These are phyloP conservation scores for Desmodus rotundus DNA, from an alignment of 2,113 vertebrate genomes.

Conservation along the genomic window DNA sequence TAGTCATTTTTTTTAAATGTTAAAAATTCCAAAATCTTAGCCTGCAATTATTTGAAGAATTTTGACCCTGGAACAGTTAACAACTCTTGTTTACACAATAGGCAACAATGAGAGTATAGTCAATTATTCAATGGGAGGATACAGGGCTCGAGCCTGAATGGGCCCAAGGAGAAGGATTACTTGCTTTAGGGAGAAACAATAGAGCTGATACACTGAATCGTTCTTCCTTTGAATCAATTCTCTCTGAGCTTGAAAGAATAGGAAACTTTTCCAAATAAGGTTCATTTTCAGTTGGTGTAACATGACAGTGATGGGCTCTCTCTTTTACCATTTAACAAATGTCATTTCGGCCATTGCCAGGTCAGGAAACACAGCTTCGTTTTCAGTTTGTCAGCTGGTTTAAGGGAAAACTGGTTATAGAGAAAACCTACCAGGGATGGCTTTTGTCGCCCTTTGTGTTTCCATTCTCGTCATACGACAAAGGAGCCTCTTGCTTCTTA, in stretches of 20 bases:
- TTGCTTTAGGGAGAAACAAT: not conserved
- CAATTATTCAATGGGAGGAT: not conserved
- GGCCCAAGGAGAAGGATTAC: not conserved
- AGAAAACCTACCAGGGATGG: not conserved
- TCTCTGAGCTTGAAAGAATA: slow-evolving; percentile 33
- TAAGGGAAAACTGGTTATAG: not conserved
- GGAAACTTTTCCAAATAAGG: slow-evolving; percentile 35
- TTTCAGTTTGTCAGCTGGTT: slow-evolving; percentile 19
- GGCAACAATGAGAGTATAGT: not conserved
- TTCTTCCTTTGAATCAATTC: slow-evolving; percentile 9
- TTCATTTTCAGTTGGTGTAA: not conserved
- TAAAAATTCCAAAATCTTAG: not conserved
- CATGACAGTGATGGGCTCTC: not conserved
- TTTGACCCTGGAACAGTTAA: not conserved
- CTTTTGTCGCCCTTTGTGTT: slow-evolving; percentile 52
- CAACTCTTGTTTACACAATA: not conserved
- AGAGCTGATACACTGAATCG: not conserved
- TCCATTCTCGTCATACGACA: slow-evolving; percentile 19
- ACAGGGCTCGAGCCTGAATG: not conserved
- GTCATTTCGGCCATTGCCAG: not conserved
- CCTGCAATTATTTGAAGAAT: not conserved
- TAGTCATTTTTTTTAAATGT: not conserved
- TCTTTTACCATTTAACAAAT: not conserved
- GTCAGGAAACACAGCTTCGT: slow-evolving; percentile 8
- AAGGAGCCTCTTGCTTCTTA: not conserved